Percentiles rank a stretch among this genome's conserved stretches.
Evolutionary conservation across 2,113 vertebrate genomes (phyloP).

Genomic region (Piaya cayana): DNA sequence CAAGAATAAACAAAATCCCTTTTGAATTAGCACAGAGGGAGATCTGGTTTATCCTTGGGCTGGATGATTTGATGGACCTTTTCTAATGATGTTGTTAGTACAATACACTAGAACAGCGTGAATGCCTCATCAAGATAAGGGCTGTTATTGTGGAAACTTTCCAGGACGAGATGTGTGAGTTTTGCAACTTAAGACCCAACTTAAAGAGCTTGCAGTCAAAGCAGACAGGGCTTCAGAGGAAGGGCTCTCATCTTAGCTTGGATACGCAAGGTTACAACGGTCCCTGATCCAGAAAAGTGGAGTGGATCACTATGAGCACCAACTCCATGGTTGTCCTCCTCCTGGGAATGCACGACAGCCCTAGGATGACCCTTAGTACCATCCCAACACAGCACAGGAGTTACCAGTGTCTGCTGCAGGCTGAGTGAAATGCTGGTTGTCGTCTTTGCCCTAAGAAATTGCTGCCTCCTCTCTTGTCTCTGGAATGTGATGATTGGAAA

Average conservation of each 20-base stretch:
- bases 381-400: accelerated
- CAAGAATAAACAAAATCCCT: constrained; percentile 32
- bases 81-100: not conserved
- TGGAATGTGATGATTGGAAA: not conserved
- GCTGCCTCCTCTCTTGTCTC: not conserved
- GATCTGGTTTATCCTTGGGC: constrained; percentile 14
- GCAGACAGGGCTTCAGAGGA: not conserved
- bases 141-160: not conserved
- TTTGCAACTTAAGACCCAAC: not conserved
- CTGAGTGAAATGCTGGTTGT: not conserved
- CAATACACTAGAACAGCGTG: not conserved
- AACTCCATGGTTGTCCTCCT: accelerated
- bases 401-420: not conserved
- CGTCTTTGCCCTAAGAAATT: not conserved
- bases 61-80: not conserved
- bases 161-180: not conserved
- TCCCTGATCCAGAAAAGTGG: accelerated
- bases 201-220: not conserved
- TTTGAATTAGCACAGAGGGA: constrained; percentile 29
- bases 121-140: not conserved
- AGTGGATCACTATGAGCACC: not conserved
- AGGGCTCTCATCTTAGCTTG: accelerated
- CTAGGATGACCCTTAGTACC: not conserved
- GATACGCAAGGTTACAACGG: not conserved
- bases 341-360: not conserved